phyloP scores from a whole-genome alignment of 2,797 vertebrate genomes.

The Triplophysa yarkandensis region DNA sequence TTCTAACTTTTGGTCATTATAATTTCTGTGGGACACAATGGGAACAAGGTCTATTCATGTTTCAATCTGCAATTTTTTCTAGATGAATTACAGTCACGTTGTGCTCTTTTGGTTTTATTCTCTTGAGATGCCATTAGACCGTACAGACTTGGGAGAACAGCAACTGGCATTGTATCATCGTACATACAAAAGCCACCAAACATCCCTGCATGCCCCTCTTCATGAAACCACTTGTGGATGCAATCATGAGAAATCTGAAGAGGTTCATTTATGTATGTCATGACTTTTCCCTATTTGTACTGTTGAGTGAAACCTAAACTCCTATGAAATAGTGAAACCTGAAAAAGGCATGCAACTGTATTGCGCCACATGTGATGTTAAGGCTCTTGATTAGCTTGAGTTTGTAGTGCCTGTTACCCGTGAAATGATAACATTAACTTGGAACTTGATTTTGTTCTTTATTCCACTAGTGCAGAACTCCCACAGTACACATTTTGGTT shows the following conservation, averaged over 20 bases:
- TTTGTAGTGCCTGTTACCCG: too few relatives aligned
- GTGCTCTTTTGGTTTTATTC: constrained; percentile 34
- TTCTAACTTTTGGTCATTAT: constrained; percentile 9
- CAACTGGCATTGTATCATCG: constrained; percentile 58
- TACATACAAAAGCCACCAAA: constrained; percentile 65
- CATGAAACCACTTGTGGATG: not conserved
- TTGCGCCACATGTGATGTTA: too few relatives aligned
- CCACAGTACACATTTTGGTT: too few relatives aligned
- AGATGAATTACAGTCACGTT: constrained; percentile 32
- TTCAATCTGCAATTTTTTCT: constrained; percentile 5
- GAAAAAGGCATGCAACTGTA: too few relatives aligned
- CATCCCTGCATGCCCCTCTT: constrained; percentile 61
- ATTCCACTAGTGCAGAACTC: too few relatives aligned
- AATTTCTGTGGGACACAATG: constrained; percentile 5
- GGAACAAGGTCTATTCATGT: constrained; percentile 30
- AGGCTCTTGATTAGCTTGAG: too few relatives aligned
- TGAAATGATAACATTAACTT: too few relatives aligned
- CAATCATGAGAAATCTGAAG: constrained; percentile 47
- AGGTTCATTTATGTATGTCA: too few relatives aligned
- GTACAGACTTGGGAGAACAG: constrained; percentile 56
- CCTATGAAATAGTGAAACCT: too few relatives aligned
- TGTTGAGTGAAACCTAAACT: too few relatives aligned
- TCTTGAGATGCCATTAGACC: constrained; percentile 43
- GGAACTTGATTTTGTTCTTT: too few relatives aligned
- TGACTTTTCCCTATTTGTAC: not conserved